Evolutionary conservation across 2,113 vertebrate genomes (phyloP).

Genomic region (Atrichornis clamosus): DNA sequence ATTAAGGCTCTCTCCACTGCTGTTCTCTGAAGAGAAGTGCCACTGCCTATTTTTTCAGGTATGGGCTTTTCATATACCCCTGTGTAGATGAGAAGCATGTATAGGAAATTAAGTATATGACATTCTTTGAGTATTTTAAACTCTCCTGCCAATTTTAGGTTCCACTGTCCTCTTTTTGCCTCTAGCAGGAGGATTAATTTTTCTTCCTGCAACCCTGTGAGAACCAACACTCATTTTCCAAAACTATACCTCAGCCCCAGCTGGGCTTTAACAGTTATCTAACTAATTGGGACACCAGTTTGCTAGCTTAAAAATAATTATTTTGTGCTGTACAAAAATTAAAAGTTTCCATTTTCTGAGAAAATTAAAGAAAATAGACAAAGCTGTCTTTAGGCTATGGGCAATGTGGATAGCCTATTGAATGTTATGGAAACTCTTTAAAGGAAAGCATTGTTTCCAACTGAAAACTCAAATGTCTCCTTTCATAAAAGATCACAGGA

Average conservation of each 20-base stretch:
- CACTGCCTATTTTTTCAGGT: neutral
- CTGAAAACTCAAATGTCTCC: neutral
- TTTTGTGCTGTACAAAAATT: neutral
- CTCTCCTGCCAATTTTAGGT: neutral
- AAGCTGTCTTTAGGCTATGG: neutral
- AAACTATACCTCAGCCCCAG: neutral
- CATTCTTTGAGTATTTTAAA: neutral
- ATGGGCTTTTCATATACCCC: neutral
- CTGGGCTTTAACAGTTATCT: neutral
- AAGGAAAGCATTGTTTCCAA: conserved; percentile 7
- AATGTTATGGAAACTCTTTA: neutral
- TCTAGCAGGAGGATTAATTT: neutral
- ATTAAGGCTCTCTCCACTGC: neutral
- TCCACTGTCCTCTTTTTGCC: neutral
- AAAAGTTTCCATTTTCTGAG: neutral
- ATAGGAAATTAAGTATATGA: neutral
- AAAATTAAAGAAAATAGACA: neutral
- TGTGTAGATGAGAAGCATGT: neutral
- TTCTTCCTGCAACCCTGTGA: neutral
- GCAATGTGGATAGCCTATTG: neutral
- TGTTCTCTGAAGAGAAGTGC: neutral
- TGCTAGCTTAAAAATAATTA: conserved; percentile 1
- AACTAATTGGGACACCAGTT: conserved; percentile 7
- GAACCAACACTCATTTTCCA: conserved; percentile 6
- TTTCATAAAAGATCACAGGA: neutral